Percentiles rank a stretch among this genome's conserved stretches.
phyloP scores from a whole-genome alignment of 1,140 invertebrate species.

The Aphelenchoides fujianensis region DNA sequence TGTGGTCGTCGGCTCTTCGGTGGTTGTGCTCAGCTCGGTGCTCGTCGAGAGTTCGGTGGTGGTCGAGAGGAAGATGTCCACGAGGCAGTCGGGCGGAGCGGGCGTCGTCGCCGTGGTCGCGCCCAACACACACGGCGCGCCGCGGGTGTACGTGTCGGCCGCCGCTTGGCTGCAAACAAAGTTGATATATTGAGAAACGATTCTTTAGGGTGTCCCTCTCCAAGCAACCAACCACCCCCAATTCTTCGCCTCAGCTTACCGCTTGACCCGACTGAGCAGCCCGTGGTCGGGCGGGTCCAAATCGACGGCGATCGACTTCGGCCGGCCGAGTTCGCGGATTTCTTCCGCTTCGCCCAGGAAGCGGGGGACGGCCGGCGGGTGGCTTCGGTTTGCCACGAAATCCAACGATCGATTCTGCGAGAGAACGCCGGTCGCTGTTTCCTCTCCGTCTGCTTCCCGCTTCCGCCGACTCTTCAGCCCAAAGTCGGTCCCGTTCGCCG shows the following conservation, averaged over 20 bases:
- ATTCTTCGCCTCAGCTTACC: no score
- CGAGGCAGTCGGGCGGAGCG: not conserved
- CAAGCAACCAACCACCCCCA: no score
- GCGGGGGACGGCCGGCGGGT: not conserved
- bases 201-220: not conserved
- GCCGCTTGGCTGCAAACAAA: not conserved
- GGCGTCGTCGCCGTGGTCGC: not conserved
- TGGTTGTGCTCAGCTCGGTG: not conserved
- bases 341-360: no score
- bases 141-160: not conserved
- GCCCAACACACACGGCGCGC: slow-evolving; percentile 7
- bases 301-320: no score
- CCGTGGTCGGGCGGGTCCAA: not conserved
- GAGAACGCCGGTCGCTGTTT: not conserved
- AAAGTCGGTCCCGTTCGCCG: not conserved
- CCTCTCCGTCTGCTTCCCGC: not conserved
- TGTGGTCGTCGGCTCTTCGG: no score
- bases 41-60: slow-evolving; percentile 11
- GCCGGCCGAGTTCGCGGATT: no score
- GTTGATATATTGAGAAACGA: no score
- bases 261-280: slow-evolving; percentile 12
- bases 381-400: not conserved
- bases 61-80: not conserved
- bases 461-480: not conserved
- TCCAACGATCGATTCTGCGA: no score